Evolutionary conservation across 2,113 vertebrate genomes (phyloP).

Genomic region (Lathamus discolor): DNA sequence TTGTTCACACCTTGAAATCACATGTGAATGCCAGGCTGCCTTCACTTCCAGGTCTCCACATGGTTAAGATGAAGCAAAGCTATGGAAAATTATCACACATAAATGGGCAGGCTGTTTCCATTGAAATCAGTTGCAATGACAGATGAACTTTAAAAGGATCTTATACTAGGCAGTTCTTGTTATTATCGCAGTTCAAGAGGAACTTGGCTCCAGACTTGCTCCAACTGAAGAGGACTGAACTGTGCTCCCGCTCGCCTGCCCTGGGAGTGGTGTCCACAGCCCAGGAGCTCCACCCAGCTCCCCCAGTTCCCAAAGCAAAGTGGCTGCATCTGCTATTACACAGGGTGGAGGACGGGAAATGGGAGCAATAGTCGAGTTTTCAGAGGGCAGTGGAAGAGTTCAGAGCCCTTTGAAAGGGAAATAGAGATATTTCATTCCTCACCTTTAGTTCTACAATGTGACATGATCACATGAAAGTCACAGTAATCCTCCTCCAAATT

Average conservation of each 20-base stretch:
- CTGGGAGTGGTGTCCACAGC: neutral
- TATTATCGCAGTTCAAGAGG: neutral
- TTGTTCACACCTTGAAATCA: neutral
- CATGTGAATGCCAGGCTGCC: neutral
- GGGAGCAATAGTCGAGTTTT: neutral
- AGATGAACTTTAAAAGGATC: neutral
- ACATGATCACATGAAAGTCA: accelerated
- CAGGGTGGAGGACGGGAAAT: neutral
- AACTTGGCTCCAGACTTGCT: neutral
- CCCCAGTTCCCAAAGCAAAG: neutral
- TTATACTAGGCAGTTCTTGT: neutral
- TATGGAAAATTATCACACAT: neutral
- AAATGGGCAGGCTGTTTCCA: neutral
- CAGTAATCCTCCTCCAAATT: neutral
- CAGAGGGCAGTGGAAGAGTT: neutral
- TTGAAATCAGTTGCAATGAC: neutral
- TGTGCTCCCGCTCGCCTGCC: neutral
- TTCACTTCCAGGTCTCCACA: neutral
- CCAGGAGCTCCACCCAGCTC: neutral
- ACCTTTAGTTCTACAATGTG: neutral
- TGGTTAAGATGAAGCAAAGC: neutral
- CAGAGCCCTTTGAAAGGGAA: neutral
- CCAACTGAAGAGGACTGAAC: neutral
- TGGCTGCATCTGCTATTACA: neutral
- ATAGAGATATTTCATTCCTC: neutral